Conservation (phyloP, 2,888 invertebrate species). For the Pachydiplax longipennis region DNA sequence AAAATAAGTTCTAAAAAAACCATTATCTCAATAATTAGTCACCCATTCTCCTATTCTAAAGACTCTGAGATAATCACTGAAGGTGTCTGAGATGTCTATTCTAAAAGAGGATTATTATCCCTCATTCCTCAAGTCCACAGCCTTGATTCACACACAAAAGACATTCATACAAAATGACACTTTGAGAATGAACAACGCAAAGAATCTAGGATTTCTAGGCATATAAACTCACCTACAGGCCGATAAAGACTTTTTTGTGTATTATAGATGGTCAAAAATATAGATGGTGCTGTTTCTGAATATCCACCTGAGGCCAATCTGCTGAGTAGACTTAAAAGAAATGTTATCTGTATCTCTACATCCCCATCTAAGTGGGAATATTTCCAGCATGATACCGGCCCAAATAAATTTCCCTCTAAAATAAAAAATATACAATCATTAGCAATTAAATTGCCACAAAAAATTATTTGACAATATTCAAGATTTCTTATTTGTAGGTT, state of each 20-base stretch:
- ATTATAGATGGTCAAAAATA: neutral
- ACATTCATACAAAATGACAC: neutral
- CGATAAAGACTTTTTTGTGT: neutral
- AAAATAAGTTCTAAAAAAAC: too few species aligned
- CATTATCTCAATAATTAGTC: too few species aligned
- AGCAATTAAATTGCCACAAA: neutral
- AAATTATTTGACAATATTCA: too few species aligned
- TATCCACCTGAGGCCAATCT: neutral
- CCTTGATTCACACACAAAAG: neutral
- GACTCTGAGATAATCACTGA: too few species aligned
- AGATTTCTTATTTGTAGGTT: too few species aligned
- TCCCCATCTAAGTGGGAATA: neutral
- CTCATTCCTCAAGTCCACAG: too few species aligned
- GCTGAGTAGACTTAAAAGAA: neutral
- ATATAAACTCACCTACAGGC: neutral
- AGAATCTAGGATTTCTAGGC: too few species aligned
- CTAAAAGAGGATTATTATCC: too few species aligned
- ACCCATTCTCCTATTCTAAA: too few species aligned
- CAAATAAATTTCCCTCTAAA: conserved; percentile 19
- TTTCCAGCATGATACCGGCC: neutral
- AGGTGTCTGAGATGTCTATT: too few species aligned
- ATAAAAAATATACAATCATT: neutral
- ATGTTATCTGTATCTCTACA: neutral
- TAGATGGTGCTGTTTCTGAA: neutral
- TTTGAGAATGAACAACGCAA: neutral